phyloP scores from a whole-genome alignment of 1,140 invertebrate species.

The Asbolus verrucosus region DNA sequence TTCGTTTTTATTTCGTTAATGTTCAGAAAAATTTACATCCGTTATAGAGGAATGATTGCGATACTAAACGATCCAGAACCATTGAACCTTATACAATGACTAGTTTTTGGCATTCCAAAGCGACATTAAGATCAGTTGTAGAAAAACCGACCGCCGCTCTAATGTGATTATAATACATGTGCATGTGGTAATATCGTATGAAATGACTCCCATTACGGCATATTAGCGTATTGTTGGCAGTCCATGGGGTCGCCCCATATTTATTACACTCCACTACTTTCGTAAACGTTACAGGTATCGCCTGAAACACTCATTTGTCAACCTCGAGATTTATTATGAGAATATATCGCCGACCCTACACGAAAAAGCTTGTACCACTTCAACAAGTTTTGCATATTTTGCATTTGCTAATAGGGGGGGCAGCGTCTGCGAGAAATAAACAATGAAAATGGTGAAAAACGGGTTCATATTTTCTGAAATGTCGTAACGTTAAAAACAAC shows the following conservation, averaged over 20 bases:
- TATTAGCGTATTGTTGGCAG: slow-evolving; percentile 48
- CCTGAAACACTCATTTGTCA: slow-evolving; percentile 40
- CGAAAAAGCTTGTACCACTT: slow-evolving; percentile 1
- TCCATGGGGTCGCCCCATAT: slow-evolving; percentile 40
- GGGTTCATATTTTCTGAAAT: no score
- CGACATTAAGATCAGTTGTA: slow-evolving; percentile 38
- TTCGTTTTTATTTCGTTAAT: slow-evolving; percentile 16
- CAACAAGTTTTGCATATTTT: slow-evolving; percentile 32
- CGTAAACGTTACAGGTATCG: slow-evolving; percentile 36
- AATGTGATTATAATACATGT: slow-evolving; percentile 49
- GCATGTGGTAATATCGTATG: slow-evolving; percentile 42
- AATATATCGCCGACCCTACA: no score
- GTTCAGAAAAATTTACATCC: slow-evolving; percentile 34
- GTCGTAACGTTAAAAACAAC: no score
- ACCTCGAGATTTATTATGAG: slow-evolving; percentile 48
- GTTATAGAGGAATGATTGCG: slow-evolving; percentile 23
- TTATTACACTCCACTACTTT: slow-evolving; percentile 48
- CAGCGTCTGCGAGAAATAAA: no score
- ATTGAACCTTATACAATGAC: background rate
- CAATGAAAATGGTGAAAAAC: no score
- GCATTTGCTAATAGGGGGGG: background rate
- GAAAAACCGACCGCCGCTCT: slow-evolving; percentile 23
- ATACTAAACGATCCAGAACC: slow-evolving; percentile 41
- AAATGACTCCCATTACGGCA: slow-evolving; percentile 40
- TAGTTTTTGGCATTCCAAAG: slow-evolving; percentile 36